Percentiles rank a stretch among this genome's conserved stretches.
Conservation (phyloP, 2,797 vertebrate genomes). For the Taenioides sp. region DNA sequence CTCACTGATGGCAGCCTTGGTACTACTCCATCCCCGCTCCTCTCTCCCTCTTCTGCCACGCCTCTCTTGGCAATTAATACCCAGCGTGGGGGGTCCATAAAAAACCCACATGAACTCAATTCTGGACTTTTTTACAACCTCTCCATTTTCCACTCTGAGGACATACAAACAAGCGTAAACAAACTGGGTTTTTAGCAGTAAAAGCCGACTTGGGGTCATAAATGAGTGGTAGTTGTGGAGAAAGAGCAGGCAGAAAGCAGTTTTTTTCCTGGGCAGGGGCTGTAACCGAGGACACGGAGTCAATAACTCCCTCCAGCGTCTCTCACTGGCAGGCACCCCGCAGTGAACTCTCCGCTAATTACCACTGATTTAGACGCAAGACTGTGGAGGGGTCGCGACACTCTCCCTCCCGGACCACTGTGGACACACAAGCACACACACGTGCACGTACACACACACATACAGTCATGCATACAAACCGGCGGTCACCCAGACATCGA, state of each 20-base stretch:
- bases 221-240: conserved; percentile 62
- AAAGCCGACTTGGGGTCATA: conserved; percentile 62
- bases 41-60: not conserved
- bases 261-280: conserved; percentile 41
- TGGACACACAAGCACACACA: conserved; percentile 38
- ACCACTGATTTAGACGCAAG: conserved; percentile 75
- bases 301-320: conserved; percentile 76
- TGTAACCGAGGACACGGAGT: conserved; percentile 70
- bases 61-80: conserved; percentile 66
- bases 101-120: conserved; percentile 58
- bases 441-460: conserved; percentile 31
- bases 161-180: conserved; percentile 73
- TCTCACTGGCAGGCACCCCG: conserved; percentile 72
- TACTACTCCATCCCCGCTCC: conserved; percentile 21
- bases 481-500: conserved; percentile 39
- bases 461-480: conserved; percentile 47
- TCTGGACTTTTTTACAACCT: conserved; percentile 63
- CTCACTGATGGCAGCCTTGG: conserved; percentile 61
- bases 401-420: conserved; percentile 54
- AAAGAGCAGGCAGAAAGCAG: conserved; percentile 55
- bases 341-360: conserved; percentile 76
- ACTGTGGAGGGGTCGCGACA: conserved; percentile 71
- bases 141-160: conserved; percentile 56
- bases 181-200: conserved; percentile 61
- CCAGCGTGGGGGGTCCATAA: conserved; percentile 60